Evolutionary conservation across 2,888 invertebrate genomes (phyloP).

Genomic region (Orchestes rusci): DNA sequence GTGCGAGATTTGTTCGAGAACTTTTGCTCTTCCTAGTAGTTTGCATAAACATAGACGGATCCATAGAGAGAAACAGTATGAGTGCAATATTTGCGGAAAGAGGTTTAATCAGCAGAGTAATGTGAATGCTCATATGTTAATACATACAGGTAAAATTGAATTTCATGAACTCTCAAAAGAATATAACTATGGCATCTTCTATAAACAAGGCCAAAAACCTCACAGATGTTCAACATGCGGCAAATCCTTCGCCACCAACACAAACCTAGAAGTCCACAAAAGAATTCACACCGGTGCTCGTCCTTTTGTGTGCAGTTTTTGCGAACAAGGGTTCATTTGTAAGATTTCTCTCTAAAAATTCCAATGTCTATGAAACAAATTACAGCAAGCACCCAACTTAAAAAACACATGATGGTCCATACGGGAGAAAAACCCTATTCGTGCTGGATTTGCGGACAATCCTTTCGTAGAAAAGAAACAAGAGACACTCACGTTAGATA

Average conservation of each 20-base stretch:
- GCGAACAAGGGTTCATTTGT: conserved; percentile 40
- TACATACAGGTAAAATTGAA: conserved; percentile 40
- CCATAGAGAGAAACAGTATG: conserved; percentile 38
- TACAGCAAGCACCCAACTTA: conserved; percentile 39
- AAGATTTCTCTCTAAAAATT: conserved; percentile 24
- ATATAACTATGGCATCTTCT: no score
- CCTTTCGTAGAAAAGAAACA: conserved; percentile 42
- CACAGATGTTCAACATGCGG: conserved; percentile 39
- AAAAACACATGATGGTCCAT: conserved; percentile 40
- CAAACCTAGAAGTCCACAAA: conserved; percentile 38
- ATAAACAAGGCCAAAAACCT: conserved; percentile 34
- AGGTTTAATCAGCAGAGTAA: conserved; percentile 40
- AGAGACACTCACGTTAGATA: conserved; percentile 42
- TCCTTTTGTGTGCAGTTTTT: conserved; percentile 38
- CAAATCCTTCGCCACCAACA: conserved; percentile 37
- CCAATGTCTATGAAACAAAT: background rate
- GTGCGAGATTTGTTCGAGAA: conserved; percentile 40
- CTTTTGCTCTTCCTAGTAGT: conserved; percentile 40
- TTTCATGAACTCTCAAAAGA: no score
- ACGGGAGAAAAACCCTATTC: conserved; percentile 41
- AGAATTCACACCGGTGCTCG: conserved; percentile 40
- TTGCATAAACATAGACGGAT: conserved; percentile 39
- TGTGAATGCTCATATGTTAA: conserved; percentile 37
- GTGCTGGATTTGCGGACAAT: conserved; percentile 42
- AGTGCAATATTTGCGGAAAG: conserved; percentile 39